Percentiles rank a stretch among this genome's conserved stretches.
These are phyloP conservation scores for Temnothorax rugatulus DNA, from an alignment of 2,888 invertebrate species.

Conservation along the genomic window DNA sequence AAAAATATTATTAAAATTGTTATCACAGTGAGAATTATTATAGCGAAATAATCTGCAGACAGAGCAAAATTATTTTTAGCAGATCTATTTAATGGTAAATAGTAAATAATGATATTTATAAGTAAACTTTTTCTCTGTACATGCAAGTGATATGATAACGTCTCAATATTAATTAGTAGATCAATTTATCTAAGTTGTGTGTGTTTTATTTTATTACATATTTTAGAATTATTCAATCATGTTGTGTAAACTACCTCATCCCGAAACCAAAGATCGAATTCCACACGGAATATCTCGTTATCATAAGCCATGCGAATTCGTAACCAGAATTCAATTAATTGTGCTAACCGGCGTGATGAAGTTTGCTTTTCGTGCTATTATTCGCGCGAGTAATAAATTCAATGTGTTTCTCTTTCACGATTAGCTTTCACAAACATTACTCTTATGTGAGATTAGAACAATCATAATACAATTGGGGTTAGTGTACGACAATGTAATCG, in stretches of 20 bases:
- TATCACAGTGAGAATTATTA: neutral
- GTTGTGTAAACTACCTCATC: constrained; percentile 1
- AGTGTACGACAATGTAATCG: neutral
- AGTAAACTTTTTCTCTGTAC: neutral
- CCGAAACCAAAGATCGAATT: neutral
- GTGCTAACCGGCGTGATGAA: neutral
- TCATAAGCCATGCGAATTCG: neutral
- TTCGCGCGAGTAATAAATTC: constrained; percentile 21
- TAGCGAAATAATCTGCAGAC: neutral
- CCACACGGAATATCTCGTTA: neutral
- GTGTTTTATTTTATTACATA: neutral
- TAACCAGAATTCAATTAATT: constrained; percentile 10
- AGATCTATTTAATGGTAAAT: neutral
- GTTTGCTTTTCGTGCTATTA: constrained; percentile 5
- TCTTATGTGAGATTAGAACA: constrained; percentile 1
- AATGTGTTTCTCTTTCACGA: neutral
- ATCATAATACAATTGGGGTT: neutral
- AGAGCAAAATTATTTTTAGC: neutral
- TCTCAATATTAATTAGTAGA: constrained; percentile 2
- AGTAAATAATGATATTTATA: neutral
- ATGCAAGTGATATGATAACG: neutral
- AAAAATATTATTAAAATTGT: neutral
- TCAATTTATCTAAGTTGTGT: neutral
- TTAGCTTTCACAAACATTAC: constrained; percentile 7
- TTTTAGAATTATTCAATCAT: neutral